Evolutionary conservation across 1,140 invertebrate genomes (phyloP).

Genomic region (Battus philenor): DNA sequence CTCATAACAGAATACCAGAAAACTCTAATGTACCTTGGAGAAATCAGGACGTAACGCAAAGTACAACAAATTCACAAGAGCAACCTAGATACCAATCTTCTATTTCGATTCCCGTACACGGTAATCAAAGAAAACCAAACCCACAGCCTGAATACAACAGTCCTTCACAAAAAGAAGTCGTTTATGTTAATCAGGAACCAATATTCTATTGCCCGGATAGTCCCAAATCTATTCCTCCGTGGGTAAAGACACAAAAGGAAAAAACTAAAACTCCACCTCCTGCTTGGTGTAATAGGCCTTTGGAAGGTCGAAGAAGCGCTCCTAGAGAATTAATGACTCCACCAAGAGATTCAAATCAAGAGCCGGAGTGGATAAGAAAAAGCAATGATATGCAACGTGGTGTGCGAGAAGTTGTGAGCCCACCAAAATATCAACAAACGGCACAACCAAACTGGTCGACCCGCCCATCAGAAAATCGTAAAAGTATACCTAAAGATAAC

Average conservation of each 20-base stretch:
- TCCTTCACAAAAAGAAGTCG: constrained; percentile 51
- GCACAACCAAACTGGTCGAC: constrained; percentile 66
- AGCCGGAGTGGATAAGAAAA: constrained; percentile 64
- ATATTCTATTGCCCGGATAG: constrained; percentile 64
- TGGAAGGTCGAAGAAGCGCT: constrained; percentile 53
- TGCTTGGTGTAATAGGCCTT: constrained; percentile 63
- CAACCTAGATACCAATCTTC: constrained; percentile 65
- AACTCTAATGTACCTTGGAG: constrained; percentile 39
- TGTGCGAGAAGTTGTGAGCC: constrained; percentile 52
- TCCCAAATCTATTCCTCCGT: constrained; percentile 64
- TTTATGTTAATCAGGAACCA: constrained; percentile 61
- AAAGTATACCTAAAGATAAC: constrained; percentile 60
- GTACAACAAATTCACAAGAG: constrained; percentile 34
- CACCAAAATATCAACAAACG: constrained; percentile 57
- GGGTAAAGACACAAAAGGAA: constrained; percentile 69
- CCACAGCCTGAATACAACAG: constrained; percentile 46
- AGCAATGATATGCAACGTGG: constrained; percentile 61
- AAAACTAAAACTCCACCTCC: constrained; percentile 71
- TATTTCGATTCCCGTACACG: constrained; percentile 66
- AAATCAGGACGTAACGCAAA: constrained; percentile 27
- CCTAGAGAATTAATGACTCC: constrained; percentile 56
- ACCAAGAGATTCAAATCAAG: constrained; percentile 53
- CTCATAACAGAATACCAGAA: constrained; percentile 45
- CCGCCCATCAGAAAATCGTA: constrained; percentile 63
- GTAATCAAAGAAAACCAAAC: constrained; percentile 53